phyloP scores from a whole-genome alignment of 2,113 vertebrate species.

The Triplophysa siluroides region DNA sequence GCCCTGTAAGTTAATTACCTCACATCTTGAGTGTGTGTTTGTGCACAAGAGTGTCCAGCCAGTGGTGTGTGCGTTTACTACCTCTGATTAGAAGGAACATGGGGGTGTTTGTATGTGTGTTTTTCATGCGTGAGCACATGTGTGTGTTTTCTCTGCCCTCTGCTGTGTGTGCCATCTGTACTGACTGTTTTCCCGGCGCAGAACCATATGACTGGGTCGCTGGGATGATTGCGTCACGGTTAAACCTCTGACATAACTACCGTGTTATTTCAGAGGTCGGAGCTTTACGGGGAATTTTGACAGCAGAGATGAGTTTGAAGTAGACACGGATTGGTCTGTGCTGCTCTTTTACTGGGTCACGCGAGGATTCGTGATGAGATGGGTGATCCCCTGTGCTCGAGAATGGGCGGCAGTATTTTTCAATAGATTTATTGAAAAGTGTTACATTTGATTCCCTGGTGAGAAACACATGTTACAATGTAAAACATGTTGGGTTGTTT shows the following conservation, averaged over 20 bases:
- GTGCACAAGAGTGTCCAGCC: not conserved
- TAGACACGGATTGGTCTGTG: not conserved
- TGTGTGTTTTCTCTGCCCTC: slow-evolving; percentile 41
- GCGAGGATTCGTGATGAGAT: not conserved
- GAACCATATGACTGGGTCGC: slow-evolving; percentile 22
- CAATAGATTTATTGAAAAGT: too few relatives aligned
- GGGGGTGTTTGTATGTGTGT: slow-evolving; percentile 37
- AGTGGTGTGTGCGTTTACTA: not conserved
- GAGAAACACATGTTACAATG: too few relatives aligned
- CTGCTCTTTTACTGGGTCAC: not conserved
- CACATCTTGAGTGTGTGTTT: slow-evolving; percentile 5
- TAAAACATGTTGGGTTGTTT: too few relatives aligned
- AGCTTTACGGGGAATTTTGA: not conserved
- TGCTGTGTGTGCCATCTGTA: slow-evolving; percentile 52
- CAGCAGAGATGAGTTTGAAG: not conserved
- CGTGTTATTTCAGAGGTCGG: not conserved
- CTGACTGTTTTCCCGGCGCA: slow-evolving; percentile 28
- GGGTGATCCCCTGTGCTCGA: not conserved
- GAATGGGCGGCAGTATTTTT: too few relatives aligned
- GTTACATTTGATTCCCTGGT: too few relatives aligned
- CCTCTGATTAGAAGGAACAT: not conserved
- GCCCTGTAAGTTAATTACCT: too few relatives aligned
- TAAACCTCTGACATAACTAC: slow-evolving; percentile 19
- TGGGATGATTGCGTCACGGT: slow-evolving; percentile 9
- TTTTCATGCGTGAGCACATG: slow-evolving; percentile 20